Percentiles rank a stretch among this genome's conserved stretches.
phyloP scores from a whole-genome alignment of 1,140 invertebrate species.

The Neotoxoptera formosana region DNA sequence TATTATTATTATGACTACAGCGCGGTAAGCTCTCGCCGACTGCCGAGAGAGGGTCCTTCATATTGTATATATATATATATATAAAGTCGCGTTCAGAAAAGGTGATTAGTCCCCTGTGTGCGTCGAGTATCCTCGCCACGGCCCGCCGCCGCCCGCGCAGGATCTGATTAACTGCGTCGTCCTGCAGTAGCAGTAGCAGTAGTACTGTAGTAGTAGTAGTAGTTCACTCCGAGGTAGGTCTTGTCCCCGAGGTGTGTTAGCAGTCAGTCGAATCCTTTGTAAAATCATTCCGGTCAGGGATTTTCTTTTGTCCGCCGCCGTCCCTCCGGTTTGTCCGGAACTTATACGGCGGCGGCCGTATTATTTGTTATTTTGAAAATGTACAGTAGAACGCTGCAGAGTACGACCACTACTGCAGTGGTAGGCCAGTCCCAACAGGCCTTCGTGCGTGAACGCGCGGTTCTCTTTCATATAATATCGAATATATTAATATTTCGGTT shows the following conservation, averaged over 20 bases:
- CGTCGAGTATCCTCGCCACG: neutral
- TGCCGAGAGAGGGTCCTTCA: neutral
- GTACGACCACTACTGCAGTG: too few species aligned
- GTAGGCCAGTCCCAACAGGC: neutral
- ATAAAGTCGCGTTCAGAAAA: neutral
- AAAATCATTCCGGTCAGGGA: slow-evolving; percentile 6
- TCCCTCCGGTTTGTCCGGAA: neutral
- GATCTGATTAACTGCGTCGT: neutral
- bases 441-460: neutral
- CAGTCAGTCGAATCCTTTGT: neutral
- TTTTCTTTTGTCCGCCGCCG: neutral
- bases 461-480: neutral
- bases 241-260: neutral
- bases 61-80: neutral
- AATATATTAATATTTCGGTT: neutral
- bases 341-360: neutral
- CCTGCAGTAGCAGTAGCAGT: neutral
- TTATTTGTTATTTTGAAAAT: neutral
- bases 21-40: neutral
- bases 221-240: neutral
- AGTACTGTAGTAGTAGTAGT: too few species aligned
- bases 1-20: neutral
- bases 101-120: neutral
- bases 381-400: neutral
- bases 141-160: neutral